These are phyloP conservation scores for Grapholita molesta DNA, from an alignment of 1,140 invertebrate species.

Conservation along the genomic window DNA sequence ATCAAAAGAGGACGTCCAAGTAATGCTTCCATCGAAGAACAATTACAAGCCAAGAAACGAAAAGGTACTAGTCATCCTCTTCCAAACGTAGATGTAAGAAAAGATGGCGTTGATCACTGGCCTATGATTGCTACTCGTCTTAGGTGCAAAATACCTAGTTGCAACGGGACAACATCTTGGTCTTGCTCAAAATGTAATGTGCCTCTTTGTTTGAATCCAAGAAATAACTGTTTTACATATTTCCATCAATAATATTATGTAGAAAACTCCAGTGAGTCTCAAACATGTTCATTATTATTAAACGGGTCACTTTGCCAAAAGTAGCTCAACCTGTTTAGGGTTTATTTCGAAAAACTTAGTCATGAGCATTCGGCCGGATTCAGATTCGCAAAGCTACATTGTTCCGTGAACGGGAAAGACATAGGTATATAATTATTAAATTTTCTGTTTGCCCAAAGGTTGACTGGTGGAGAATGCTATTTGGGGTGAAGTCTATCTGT, in stretches of 20 bases:
- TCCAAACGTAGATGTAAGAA: slow-evolving; percentile 35
- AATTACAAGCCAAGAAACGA: slow-evolving; percentile 37
- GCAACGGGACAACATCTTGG: slow-evolving; percentile 42
- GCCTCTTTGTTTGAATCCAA: background rate
- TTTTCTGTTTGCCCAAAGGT: no score
- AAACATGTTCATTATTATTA: no score
- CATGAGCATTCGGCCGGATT: no score
- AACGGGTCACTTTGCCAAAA: no score
- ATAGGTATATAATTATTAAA: no score
- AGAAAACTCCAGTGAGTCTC: no score
- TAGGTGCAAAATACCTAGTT: slow-evolving; percentile 38
- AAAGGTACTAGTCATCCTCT: slow-evolving; percentile 40
- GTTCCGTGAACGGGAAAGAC: no score
- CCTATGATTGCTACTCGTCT: slow-evolving; percentile 39
- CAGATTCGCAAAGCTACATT: no score
- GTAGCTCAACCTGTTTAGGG: no score
- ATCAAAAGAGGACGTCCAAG: slow-evolving; percentile 53
- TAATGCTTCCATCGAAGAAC: slow-evolving; percentile 34
- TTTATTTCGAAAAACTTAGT: no score
- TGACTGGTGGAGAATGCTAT: no score
- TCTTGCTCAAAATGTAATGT: slow-evolving; percentile 36
- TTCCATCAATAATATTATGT: background rate
- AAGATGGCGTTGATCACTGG: slow-evolving; percentile 45
- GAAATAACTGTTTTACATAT: slow-evolving; percentile 33
- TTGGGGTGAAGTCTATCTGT: no score